These are phyloP conservation scores for Coelopa pilipes DNA, from an alignment of 2,888 invertebrate genomes.

Conservation along the genomic window DNA sequence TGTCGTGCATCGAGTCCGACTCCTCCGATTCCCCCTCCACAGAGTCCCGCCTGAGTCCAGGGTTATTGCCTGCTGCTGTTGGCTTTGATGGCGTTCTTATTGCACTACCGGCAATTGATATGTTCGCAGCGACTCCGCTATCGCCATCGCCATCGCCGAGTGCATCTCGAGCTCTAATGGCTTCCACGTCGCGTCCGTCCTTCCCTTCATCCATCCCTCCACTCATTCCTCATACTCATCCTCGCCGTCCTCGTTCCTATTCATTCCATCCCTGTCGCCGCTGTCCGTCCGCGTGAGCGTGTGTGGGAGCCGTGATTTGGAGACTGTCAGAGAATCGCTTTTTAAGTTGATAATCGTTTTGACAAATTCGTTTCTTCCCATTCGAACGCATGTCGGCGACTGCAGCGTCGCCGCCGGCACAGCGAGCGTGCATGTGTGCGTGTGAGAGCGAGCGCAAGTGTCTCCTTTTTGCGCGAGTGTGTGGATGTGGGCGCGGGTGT, in stretches of 20 bases:
- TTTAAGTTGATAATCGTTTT: constrained; percentile 39
- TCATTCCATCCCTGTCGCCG: background rate
- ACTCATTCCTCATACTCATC: background rate
- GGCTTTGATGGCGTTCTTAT: constrained; percentile 23
- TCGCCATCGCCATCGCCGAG: constrained; percentile 7
- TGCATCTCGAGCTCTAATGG: constrained; percentile 28
- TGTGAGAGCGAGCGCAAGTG: no score
- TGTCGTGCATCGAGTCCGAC: background rate
- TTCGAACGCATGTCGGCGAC: background rate
- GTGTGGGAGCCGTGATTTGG: constrained; percentile 34
- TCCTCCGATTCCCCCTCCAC: no score
- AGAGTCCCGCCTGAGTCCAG: no score
- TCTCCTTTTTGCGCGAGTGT: background rate
- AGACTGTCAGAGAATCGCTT: constrained; percentile 29
- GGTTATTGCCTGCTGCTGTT: constrained; percentile 8
- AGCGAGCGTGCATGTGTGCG: background rate
- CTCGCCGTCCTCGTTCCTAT: background rate
- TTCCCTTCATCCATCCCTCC: background rate
- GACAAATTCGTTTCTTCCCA: constrained; percentile 37
- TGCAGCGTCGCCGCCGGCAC: background rate
- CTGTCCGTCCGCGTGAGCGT: background rate
- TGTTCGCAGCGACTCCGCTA: constrained; percentile 26
- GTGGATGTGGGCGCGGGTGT: background rate
- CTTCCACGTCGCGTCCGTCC: background rate
- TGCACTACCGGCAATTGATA: constrained; percentile 30